phyloP scores from a whole-genome alignment of 2,888 invertebrate genomes.

The Tuta absoluta region DNA sequence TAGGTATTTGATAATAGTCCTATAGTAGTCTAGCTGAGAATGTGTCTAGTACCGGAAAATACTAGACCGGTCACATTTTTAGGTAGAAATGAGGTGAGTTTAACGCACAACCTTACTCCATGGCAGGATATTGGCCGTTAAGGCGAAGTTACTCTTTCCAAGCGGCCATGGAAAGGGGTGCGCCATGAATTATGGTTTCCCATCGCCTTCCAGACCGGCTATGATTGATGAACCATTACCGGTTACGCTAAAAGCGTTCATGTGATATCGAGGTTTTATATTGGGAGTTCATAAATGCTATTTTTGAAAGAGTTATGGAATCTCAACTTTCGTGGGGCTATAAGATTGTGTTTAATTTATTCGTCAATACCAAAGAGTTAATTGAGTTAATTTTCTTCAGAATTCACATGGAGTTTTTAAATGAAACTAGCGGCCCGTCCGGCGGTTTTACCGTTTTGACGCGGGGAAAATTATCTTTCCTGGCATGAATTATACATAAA shows the following conservation, averaged over 20 bases:
- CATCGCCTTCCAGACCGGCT: slow-evolving; percentile 51
- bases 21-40: neutral
- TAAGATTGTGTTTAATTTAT: neutral
- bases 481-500: no score
- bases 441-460: no score
- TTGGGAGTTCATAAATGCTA: neutral
- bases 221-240: slow-evolving; percentile 69
- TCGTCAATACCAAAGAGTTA: slow-evolving; percentile 28
- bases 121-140: slow-evolving; percentile 35
- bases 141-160: slow-evolving; percentile 36
- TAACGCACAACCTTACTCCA: slow-evolving; percentile 22
- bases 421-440: no score
- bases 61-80: no score
- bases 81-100: neutral
- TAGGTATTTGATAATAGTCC: no score
- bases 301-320: neutral
- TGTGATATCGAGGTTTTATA: slow-evolving; percentile 27
- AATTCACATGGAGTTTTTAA: no score
- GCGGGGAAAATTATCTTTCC: no score
- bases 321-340: neutral
- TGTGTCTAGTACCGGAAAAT: neutral
- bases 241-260: slow-evolving; percentile 57
- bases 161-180: slow-evolving; percentile 40
- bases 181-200: slow-evolving; percentile 47
- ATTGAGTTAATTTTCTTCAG: no score